phyloP scores from a whole-genome alignment of 2,888 invertebrate species.

The Bellardia pandia region DNA sequence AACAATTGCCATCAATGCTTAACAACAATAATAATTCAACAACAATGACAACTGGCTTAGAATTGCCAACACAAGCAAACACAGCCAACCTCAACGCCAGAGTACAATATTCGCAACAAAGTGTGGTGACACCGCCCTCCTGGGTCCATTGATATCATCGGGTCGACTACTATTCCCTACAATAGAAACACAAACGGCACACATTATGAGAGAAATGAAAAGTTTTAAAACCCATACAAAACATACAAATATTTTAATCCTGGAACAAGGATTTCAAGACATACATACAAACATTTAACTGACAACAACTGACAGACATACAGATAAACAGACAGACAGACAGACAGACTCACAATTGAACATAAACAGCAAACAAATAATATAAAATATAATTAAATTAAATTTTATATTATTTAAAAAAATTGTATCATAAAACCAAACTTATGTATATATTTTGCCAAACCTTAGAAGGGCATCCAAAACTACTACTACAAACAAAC shows the following conservation, averaged over 20 bases:
- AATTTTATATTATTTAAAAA: conserved; percentile 25
- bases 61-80: conserved; percentile 84
- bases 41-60: conserved; percentile 77
- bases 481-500: background rate
- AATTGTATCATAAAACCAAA: background rate
- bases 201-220: conserved; percentile 73
- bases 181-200: conserved; percentile 57
- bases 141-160: conserved; percentile 83
- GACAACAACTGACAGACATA: background rate
- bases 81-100: conserved; percentile 85
- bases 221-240: background rate
- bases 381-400: conserved; percentile 21
- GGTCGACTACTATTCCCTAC: conserved; percentile 67
- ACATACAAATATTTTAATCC: conserved; percentile 38
- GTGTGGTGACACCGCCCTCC: conserved; percentile 83
- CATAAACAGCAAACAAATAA: background rate
- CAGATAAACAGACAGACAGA: background rate
- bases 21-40: conserved; percentile 77
- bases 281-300: background rate
- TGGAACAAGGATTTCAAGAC: conserved; percentile 26
- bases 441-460: background rate
- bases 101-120: conserved; percentile 85
- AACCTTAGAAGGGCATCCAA: background rate
- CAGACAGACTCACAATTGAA: background rate
- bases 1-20: conserved; percentile 76